These are phyloP conservation scores for Lissonota sp. DNA, from an alignment of 2,888 invertebrate species.

Conservation along the genomic window DNA sequence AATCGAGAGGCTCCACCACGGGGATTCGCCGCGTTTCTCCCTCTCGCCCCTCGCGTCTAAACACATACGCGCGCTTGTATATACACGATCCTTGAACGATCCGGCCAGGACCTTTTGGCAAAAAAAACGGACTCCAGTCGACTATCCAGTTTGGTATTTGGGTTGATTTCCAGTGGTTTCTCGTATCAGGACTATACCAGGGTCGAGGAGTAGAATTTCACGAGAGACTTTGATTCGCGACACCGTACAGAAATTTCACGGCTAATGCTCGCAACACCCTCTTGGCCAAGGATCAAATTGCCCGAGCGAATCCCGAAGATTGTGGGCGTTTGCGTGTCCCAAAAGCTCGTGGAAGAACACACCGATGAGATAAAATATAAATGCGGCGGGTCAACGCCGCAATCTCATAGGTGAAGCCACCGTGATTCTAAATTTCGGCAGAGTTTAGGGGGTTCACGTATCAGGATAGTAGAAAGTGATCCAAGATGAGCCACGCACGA, in stretches of 20 bases:
- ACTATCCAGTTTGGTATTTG: slow-evolving; percentile 69
- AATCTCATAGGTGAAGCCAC: slow-evolving; percentile 25
- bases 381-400: slow-evolving; percentile 19
- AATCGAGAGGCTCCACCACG: slow-evolving; percentile 57
- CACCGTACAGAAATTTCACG: too few relatives aligned
- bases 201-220: slow-evolving; percentile 20
- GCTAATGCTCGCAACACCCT: too few relatives aligned
- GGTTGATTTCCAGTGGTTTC: slow-evolving; percentile 75
- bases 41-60: slow-evolving; percentile 43
- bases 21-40: slow-evolving; percentile 10
- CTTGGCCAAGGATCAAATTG: too few relatives aligned
- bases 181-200: slow-evolving; percentile 74
- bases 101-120: slow-evolving; percentile 61
- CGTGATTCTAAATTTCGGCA: slow-evolving; percentile 75
- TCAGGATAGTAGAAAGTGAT: slow-evolving; percentile 71
- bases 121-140: slow-evolving; percentile 42
- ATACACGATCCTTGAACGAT: slow-evolving; percentile 1
- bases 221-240: too few relatives aligned
- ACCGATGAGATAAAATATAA: neutral
- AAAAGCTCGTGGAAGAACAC: neutral
- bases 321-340: slow-evolving; percentile 3
- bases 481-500: neutral
- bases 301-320: slow-evolving; percentile 47
- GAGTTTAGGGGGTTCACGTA: slow-evolving; percentile 78
- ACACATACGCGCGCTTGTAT: neutral